Percentiles rank a stretch among this genome's conserved stretches.
Conservation (phyloP, 2,888 invertebrate genomes). For the Noctua janthina region DNA sequence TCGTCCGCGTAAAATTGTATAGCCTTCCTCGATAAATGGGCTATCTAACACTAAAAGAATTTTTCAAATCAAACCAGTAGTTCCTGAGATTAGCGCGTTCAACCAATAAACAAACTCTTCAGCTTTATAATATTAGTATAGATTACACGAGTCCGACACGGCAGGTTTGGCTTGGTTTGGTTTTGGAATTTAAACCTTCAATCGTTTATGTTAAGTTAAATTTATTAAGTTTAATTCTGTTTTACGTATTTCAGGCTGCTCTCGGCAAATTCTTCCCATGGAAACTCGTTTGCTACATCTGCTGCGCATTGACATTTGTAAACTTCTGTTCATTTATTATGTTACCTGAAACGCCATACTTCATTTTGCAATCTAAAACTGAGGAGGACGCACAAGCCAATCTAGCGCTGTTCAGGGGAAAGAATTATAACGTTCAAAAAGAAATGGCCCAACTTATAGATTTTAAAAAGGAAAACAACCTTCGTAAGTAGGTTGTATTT, state of each 20-base stretch:
- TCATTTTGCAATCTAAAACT: conserved; percentile 68
- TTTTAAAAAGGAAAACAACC: conserved; percentile 76
- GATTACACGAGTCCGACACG: not conserved
- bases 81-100: no score
- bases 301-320: conserved; percentile 60
- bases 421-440: conserved; percentile 67
- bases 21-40: no score
- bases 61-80: no score
- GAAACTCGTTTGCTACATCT: conserved; percentile 70
- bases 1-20: no score
- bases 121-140: no score
- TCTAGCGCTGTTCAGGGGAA: conserved; percentile 73
- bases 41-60: no score
- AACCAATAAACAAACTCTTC: no score
- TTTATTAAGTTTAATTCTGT: not conserved
- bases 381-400: conserved; percentile 60
- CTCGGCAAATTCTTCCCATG: conserved; percentile 74
- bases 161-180: no score
- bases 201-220: not conserved
- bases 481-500: conserved; percentile 75
- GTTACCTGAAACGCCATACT: conserved; percentile 80
- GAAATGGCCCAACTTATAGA: conserved; percentile 77
- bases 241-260: conserved; percentile 70
- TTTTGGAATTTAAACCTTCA: not conserved
- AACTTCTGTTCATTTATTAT: conserved; percentile 64